Percentiles rank a stretch among this genome's conserved stretches.
Evolutionary conservation across 1,140 invertebrate species (phyloP).

Genomic region (Papilio glaucus): DNA sequence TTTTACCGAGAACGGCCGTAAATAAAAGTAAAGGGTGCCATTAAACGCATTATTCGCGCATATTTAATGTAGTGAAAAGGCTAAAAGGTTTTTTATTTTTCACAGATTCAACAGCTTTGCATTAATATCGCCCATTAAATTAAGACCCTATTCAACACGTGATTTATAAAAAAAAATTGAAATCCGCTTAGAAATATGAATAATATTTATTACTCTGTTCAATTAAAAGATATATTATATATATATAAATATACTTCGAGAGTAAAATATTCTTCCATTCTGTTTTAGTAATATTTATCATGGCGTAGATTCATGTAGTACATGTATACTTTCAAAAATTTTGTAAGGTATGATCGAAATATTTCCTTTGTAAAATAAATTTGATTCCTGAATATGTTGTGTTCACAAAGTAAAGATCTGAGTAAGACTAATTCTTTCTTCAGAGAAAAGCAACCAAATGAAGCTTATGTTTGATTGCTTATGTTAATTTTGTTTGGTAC

Average conservation of each 20-base stretch:
- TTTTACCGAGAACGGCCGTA: constrained; percentile 68
- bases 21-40: constrained; percentile 81
- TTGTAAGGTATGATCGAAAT: neutral
- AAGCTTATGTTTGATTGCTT: no score
- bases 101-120: constrained; percentile 73
- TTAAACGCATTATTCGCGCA: constrained; percentile 81
- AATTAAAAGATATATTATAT: no score
- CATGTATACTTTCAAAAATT: neutral
- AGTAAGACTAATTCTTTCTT: no score
- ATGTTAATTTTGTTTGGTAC: no score
- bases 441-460: no score
- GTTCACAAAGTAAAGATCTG: no score
- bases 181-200: constrained; percentile 40
- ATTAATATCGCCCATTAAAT: constrained; percentile 72
- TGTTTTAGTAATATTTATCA: neutral
- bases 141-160: constrained; percentile 69
- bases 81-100: constrained; percentile 77
- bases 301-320: neutral
- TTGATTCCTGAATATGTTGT: neutral
- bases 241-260: neutral
- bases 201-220: constrained; percentile 14
- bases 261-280: neutral
- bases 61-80: constrained; percentile 82
- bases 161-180: constrained; percentile 55
- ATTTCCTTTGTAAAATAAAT: neutral